Evolutionary conservation across 1,140 invertebrate species (phyloP).

Genomic region (Acromyrmex charruanus): DNA sequence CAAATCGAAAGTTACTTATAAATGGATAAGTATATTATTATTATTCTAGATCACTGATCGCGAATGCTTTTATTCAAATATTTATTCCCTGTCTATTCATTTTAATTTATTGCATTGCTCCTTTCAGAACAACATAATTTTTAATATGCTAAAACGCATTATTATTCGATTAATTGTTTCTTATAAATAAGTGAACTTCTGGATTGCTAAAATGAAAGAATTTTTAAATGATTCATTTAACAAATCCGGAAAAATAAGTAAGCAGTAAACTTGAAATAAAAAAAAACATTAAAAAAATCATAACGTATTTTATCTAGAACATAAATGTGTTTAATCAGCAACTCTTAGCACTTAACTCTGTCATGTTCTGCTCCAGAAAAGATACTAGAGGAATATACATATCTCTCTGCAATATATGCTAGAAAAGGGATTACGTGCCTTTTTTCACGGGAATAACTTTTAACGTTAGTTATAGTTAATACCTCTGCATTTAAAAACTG

Average conservation of each 20-base stretch:
- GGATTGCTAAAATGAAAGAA: background rate
- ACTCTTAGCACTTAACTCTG: background rate
- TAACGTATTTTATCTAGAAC: background rate
- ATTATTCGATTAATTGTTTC: background rate
- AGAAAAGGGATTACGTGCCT: constrained; percentile 17
- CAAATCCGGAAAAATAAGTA: background rate
- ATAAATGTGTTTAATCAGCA: background rate
- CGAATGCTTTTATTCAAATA: background rate
- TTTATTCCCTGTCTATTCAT: background rate
- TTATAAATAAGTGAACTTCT: background rate
- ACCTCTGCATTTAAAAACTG: constrained; percentile 34
- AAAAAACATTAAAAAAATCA: background rate
- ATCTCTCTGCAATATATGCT: constrained; percentile 12
- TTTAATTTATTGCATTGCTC: background rate
- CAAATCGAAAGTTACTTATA: constrained; percentile 38
- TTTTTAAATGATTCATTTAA: background rate
- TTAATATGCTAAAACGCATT: background rate
- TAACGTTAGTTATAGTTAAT: background rate
- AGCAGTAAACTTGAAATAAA: background rate
- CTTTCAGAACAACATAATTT: background rate
- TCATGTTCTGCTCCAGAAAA: background rate
- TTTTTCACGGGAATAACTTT: background rate
- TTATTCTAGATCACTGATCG: constrained; percentile 32
- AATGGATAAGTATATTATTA: constrained; percentile 55
- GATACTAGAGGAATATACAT: background rate